phyloP scores from a whole-genome alignment of 2,888 invertebrate species.

The Drosophila macrothrix region DNA sequence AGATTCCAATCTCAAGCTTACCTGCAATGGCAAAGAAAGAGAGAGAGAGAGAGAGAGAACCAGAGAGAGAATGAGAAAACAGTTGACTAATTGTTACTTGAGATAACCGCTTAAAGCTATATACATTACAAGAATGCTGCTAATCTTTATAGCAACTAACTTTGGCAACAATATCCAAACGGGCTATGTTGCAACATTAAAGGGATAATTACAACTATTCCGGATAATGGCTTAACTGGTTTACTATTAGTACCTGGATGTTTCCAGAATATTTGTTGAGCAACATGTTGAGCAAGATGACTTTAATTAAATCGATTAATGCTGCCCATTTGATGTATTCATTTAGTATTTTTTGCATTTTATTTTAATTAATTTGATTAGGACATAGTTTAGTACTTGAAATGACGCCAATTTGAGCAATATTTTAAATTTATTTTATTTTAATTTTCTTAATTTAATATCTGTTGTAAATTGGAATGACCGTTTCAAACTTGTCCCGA shows the following conservation, averaged over 20 bases:
- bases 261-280: neutral
- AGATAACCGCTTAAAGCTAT: slow-evolving; percentile 26
- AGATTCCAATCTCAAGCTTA: slow-evolving; percentile 40
- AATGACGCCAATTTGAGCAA: no score
- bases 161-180: slow-evolving; percentile 10
- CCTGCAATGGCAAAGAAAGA: slow-evolving; percentile 51
- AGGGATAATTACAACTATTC: slow-evolving; percentile 8
- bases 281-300: neutral
- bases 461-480: neutral
- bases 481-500: no score
- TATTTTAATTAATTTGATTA: neutral
- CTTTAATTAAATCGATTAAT: neutral
- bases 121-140: slow-evolving; percentile 12
- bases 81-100: slow-evolving; percentile 49
- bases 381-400: no score
- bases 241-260: neutral
- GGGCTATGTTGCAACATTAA: neutral
- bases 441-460: neutral
- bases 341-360: neutral
- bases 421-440: neutral
- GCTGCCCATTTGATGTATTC: neutral
- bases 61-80: slow-evolving; percentile 5
- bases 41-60: slow-evolving; percentile 8
- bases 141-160: neutral
- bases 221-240: neutral